Conservation (phyloP, 2,797 vertebrate genomes). For the Oreortyx pictus region DNA sequence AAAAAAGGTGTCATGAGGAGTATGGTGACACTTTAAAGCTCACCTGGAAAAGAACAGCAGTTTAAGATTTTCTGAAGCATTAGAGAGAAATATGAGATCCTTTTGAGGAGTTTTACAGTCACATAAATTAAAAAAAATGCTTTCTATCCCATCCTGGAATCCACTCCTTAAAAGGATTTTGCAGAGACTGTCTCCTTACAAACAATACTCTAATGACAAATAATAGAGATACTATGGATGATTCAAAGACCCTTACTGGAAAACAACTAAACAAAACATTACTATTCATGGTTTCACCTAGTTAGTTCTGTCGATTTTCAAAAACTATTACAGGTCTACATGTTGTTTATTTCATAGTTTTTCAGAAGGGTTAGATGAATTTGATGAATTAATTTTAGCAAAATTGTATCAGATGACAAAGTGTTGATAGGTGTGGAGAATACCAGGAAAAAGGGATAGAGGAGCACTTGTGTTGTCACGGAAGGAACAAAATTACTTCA, state of each 20-base stretch:
- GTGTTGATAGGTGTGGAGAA: not conserved
- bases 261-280: not conserved
- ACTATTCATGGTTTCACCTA: not conserved
- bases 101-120: not conserved
- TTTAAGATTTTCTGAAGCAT: not conserved
- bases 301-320: not conserved
- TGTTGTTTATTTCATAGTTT: not conserved
- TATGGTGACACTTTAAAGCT: not conserved
- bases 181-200: not conserved
- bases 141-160: not conserved
- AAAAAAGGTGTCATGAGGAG: not conserved
- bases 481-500: not conserved
- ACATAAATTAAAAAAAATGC: not conserved
- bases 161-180: not conserved
- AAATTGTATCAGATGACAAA: not conserved
- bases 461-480: not conserved
- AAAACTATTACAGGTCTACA: not conserved
- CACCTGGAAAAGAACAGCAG: not conserved
- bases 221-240: not conserved
- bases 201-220: not conserved
- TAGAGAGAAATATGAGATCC: not conserved
- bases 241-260: not conserved
- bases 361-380: not conserved
- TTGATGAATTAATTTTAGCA: not conserved
- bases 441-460: not conserved